phyloP scores from a whole-genome alignment of 1,140 invertebrate species.

The Zeugodacus cucurbitae region DNA sequence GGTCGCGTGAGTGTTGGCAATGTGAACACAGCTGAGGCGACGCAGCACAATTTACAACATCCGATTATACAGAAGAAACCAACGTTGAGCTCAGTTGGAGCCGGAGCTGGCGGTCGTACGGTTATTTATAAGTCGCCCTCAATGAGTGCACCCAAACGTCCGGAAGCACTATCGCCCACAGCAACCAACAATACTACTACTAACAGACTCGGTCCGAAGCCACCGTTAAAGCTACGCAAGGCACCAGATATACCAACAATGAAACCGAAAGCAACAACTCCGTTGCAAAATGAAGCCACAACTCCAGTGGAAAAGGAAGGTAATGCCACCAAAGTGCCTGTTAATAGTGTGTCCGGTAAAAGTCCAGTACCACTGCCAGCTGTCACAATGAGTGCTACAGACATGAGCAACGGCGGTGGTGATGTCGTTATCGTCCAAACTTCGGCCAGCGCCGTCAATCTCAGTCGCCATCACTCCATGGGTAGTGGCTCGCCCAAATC shows the following conservation, averaged over 20 bases:
- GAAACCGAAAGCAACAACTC: constrained; percentile 49
- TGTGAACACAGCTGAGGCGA: neutral
- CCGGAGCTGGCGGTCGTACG: constrained; percentile 54
- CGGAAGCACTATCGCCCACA: constrained; percentile 51
- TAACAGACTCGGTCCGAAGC: constrained; percentile 47
- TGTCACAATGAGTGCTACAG: neutral
- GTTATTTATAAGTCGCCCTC: constrained; percentile 63
- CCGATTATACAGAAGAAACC: constrained; percentile 60
- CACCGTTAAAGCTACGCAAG: constrained; percentile 58
- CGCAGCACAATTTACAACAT: constrained; percentile 48
- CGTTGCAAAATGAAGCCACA: neutral
- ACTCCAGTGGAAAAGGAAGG: neutral
- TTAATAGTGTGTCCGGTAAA: constrained; percentile 41
- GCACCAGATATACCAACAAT: constrained; percentile 62
- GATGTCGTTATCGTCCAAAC: constrained; percentile 48
- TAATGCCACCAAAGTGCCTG: neutral
- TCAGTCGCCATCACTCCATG: constrained; percentile 60
- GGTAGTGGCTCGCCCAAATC: constrained; percentile 49
- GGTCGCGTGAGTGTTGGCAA: neutral
- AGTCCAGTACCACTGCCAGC: constrained; percentile 15
- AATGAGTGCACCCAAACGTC: constrained; percentile 59
- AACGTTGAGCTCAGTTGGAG: constrained; percentile 52
- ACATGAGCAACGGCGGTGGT: neutral
- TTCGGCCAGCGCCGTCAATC: constrained; percentile 44
- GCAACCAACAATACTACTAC: constrained; percentile 15